phyloP scores from a whole-genome alignment of 2,797 vertebrate species.

The Eupleurogrammus muticus region DNA sequence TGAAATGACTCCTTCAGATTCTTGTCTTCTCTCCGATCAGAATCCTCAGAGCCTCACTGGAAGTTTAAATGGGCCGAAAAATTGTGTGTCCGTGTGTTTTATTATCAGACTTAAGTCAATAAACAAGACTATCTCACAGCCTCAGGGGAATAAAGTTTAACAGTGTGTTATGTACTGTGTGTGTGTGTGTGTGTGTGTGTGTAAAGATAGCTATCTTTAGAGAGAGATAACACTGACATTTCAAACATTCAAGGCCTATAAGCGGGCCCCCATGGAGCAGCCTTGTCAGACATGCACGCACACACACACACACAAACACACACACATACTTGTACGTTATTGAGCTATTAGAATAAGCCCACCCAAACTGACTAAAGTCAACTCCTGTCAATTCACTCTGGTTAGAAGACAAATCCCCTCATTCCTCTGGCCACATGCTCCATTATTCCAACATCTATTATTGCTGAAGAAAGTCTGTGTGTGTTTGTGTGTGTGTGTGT shows the following conservation, averaged over 20 bases:
- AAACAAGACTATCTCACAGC: constrained; percentile 52
- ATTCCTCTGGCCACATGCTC: constrained; percentile 63
- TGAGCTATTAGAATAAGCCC: constrained; percentile 36
- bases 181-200: constrained; percentile 10
- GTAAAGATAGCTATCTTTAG: constrained; percentile 55
- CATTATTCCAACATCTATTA: constrained; percentile 50
- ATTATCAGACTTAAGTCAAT: constrained; percentile 34
- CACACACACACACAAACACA: constrained; percentile 21
- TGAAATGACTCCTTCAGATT: not conserved
- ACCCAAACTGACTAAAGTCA: constrained; percentile 54
- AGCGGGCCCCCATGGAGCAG: constrained; percentile 48
- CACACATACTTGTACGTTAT: constrained; percentile 33
- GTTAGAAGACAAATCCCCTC: constrained; percentile 64
- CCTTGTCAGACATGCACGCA: constrained; percentile 20
- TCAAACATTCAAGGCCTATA: constrained; percentile 62
- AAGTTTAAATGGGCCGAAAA: constrained; percentile 58
- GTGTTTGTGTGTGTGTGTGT: constrained; percentile 16
- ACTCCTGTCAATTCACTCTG: constrained; percentile 50
- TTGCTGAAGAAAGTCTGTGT: constrained; percentile 40
- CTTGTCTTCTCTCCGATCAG: not conserved
- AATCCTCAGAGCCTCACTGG: constrained; percentile 2
- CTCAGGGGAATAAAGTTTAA: constrained; percentile 36
- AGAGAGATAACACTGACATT: constrained; percentile 54
- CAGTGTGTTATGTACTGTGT: constrained; percentile 25
- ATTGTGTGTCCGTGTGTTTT: constrained; percentile 33